Conservation (phyloP, 2,797 vertebrate species). For the Neosilurus mollespiculum region DNA sequence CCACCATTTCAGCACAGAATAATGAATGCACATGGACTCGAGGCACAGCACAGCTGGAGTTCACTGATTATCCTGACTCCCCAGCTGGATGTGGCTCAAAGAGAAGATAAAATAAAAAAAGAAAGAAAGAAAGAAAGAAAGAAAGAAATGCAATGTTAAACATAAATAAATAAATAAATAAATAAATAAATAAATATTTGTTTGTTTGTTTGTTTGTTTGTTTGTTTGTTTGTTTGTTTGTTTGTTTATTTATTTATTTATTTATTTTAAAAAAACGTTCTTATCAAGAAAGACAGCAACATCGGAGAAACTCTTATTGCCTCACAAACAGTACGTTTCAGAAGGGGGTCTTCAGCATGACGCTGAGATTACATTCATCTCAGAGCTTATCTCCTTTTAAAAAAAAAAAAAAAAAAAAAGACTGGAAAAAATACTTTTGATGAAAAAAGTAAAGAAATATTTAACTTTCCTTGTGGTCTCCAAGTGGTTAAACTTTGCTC, state of each 20-base stretch:
- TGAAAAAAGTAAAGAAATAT: background rate
- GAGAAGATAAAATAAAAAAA: background rate
- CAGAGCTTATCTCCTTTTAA: background rate
- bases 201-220: too few species aligned
- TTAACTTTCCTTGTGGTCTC: background rate
- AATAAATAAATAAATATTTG: too few species aligned
- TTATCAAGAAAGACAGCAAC: background rate
- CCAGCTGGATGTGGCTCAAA: background rate
- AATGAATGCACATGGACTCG: background rate
- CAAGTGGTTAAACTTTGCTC: background rate
- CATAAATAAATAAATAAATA: too few species aligned
- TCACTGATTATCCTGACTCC: constrained; percentile 1
- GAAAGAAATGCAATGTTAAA: too few species aligned
- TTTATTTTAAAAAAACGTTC: too few species aligned
- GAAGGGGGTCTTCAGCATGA: background rate
- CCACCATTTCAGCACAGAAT: background rate
- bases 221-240: too few species aligned
- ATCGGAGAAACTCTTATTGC: background rate
- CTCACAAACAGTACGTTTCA: background rate
- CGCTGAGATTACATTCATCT: background rate
- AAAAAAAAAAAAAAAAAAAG: background rate
- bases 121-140: too few species aligned
- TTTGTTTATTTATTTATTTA: too few species aligned
- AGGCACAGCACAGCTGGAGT: background rate
- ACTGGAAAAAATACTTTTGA: background rate